Conservation (phyloP, 2,113 vertebrate species). For the Petrocephalus zakoni region DNA sequence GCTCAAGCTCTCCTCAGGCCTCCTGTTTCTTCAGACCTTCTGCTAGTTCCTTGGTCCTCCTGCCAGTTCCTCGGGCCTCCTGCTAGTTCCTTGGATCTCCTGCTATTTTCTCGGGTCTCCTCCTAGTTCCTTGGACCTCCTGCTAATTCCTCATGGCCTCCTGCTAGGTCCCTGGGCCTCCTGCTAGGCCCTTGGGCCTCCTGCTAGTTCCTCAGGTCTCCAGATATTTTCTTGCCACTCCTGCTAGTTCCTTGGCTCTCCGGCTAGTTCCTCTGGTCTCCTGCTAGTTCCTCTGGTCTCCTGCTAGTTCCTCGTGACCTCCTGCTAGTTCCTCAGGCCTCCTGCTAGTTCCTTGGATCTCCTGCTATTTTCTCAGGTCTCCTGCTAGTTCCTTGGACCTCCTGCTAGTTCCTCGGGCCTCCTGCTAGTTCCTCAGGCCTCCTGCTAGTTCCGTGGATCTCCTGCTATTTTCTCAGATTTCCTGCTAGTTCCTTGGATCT, state of each 20-base stretch:
- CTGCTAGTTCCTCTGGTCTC: too few species aligned
- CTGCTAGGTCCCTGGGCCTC: background rate
- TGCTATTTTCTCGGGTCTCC: background rate
- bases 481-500: too few species aligned
- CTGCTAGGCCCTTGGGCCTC: background rate
- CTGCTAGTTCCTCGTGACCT: constrained; percentile 17
- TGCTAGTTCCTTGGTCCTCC: too few species aligned
- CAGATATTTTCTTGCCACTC: background rate
- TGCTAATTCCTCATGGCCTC: too few species aligned
- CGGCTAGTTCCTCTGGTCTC: too few species aligned
- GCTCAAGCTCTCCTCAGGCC: background rate
- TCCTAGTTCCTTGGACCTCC: background rate
- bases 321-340: background rate
- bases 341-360: background rate
- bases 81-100: background rate
- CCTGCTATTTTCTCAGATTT: too few species aligned
- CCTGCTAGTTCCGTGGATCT: background rate
- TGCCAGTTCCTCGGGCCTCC: background rate
- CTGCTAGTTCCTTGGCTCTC: too few species aligned
- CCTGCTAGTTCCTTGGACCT: background rate
- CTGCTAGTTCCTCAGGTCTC: background rate
- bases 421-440: background rate
- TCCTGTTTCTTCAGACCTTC: too few species aligned
- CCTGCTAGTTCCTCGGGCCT: background rate
- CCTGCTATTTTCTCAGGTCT: too few species aligned